Evolutionary conservation across 2,113 vertebrate genomes (phyloP), one percentile per base, ranked within the genome.

Genomic region (Tonatia bakeri): DNA sequence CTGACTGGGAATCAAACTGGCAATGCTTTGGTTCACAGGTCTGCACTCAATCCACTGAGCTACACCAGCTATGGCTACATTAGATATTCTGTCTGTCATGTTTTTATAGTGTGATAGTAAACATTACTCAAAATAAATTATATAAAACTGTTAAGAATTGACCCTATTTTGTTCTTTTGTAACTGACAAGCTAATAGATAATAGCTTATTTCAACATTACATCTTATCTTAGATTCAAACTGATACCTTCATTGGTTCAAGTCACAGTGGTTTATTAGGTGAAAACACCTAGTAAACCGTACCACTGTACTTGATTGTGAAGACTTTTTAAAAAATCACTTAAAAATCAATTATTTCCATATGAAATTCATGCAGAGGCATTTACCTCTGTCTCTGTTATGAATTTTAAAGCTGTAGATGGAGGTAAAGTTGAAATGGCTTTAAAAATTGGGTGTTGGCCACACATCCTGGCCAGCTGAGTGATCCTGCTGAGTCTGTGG

Each of bases 61-160:
- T 43, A 43, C 43, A 43, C 43, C 6, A 43, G 43, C 43, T 43
- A 43, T 6, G 43, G 43, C 50, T 91, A 64, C 24, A 67, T 84
- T 86, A 61, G 69, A 64, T 69, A 77, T 56, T 59, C 52, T 82
- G 50, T 45, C 67, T 59, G 24, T 31, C 26, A 69, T 38, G 61
- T 89, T 95, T 90, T 95, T 96, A 50, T 93, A 87, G 70, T 72
- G 65, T 95, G 69, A 85, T 77, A 85, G 80, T 77, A 91, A 94
- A 82, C 50, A 38, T 56, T 76, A 81, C 72, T 93, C 36, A 95
- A 90, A 94, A 80, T 89, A 85, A 97, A 73, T 72, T 14, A 65
- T 90, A 38, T n/a, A 36, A 36, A 95, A 93, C 3, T 92, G 10
- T 89, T 92, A 86, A 70, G 52, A 91, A 88, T 43, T 83, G 54